Conservation (phyloP, 2,113 vertebrate species). For the Cyanoliseus patagonus region DNA sequence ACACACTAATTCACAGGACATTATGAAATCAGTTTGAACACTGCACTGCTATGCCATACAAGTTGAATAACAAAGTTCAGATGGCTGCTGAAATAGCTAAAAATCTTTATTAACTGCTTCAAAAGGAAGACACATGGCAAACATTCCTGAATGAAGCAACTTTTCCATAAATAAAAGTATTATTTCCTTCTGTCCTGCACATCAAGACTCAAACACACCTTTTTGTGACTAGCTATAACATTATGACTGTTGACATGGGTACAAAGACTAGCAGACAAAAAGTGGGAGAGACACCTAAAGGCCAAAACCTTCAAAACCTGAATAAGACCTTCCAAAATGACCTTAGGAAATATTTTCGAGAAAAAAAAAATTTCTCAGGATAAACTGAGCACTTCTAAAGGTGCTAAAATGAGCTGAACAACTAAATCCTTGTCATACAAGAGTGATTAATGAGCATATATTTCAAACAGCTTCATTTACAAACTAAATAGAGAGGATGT, state of each 20-base stretch:
- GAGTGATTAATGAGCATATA: neutral
- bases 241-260: neutral
- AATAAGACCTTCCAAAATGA: neutral
- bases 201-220: neutral
- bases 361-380: neutral
- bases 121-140: neutral
- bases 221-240: neutral
- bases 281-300: neutral
- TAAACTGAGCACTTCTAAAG: neutral
- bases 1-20: neutral
- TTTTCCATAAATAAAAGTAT: neutral
- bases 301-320: neutral
- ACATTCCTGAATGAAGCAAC: neutral
- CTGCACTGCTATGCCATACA: neutral
- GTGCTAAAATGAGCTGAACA: neutral
- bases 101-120: neutral
- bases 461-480: neutral
- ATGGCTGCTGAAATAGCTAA: neutral
- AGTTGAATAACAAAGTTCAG: neutral
- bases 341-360: neutral
- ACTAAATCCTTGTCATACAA: neutral
- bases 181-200: neutral
- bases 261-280: neutral
- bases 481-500: neutral
- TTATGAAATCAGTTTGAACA: neutral